These are phyloP conservation scores for Apistogramma diplotaenia DNA, from an alignment of 2,113 vertebrate species.

Conservation along the genomic window DNA sequence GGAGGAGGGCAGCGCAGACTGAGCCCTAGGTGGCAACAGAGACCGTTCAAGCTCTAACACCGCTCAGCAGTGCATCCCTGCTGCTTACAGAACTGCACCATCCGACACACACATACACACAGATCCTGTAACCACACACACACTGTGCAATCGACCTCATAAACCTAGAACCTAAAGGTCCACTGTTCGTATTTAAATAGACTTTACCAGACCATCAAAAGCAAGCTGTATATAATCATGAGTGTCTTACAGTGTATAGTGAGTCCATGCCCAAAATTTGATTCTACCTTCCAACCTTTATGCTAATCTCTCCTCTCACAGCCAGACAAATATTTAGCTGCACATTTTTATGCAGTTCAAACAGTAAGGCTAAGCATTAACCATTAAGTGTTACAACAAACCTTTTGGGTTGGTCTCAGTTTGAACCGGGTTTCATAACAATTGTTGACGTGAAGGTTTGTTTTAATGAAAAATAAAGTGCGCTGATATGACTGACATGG, in stretches of 20 bases:
- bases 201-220: too few species aligned
- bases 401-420: too few species aligned
- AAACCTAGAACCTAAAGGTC: conserved; percentile 64
- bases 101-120: neutral
- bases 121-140: neutral
- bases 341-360: neutral
- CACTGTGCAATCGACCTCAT: conserved; percentile 37
- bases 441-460: too few species aligned
- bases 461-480: too few species aligned
- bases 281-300: neutral
- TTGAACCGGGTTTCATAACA: too few species aligned
- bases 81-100: neutral
- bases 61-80: neutral
- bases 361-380: too few species aligned
- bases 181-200: conserved; percentile 58
- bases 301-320: neutral
- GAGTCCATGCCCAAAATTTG: neutral
- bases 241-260: conserved; percentile 1
- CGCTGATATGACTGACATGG: too few species aligned
- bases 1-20: neutral
- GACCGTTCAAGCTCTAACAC: conserved; percentile 20
- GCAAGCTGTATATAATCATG: conserved; percentile 52
- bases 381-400: too few species aligned
- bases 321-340: neutral
- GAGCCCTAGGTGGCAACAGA: conserved; percentile 69